phyloP scores from a whole-genome alignment of 2,113 vertebrate genomes.

The Phylloscopus trochilus region DNA sequence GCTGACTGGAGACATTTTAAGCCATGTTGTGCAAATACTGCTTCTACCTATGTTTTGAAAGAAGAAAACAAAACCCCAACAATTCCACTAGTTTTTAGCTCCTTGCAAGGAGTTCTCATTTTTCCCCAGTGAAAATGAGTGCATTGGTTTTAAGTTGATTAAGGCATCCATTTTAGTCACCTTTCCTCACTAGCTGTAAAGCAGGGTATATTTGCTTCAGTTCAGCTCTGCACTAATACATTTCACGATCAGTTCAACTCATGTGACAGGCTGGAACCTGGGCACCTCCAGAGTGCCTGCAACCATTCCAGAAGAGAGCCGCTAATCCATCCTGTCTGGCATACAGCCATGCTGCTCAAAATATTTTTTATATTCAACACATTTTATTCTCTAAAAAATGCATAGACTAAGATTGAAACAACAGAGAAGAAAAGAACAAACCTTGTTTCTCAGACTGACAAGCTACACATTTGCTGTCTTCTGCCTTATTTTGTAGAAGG shows the following conservation, averaged over 20 bases:
- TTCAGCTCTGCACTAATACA: not conserved
- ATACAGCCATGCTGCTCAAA: not conserved
- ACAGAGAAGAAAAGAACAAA: constrained; percentile 18
- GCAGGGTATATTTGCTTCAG: not conserved
- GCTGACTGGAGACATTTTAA: not conserved
- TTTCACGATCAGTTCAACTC: not conserved
- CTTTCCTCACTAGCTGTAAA: not conserved
- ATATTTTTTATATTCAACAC: fast-evolving
- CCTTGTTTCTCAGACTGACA: constrained; percentile 87
- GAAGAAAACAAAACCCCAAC: not conserved
- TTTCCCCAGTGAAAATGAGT: not conserved
- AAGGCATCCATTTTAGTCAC: not conserved
- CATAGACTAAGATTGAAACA: not conserved
- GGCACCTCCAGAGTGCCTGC: not conserved
- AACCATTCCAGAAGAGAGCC: not conserved
- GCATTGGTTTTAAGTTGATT: not conserved
- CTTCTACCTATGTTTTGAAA: not conserved
- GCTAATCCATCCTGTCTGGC: not conserved
- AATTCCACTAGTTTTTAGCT: not conserved
- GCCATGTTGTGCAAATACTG: not conserved
- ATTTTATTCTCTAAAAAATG: not conserved
- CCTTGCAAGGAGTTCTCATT: not conserved
- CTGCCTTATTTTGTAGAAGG: constrained; percentile 85
- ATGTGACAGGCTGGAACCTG: not conserved
- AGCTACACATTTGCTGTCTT: constrained; percentile 84